Evolutionary conservation across 2,113 vertebrate species (phyloP).

Genomic region (Agelaius phoeniceus): DNA sequence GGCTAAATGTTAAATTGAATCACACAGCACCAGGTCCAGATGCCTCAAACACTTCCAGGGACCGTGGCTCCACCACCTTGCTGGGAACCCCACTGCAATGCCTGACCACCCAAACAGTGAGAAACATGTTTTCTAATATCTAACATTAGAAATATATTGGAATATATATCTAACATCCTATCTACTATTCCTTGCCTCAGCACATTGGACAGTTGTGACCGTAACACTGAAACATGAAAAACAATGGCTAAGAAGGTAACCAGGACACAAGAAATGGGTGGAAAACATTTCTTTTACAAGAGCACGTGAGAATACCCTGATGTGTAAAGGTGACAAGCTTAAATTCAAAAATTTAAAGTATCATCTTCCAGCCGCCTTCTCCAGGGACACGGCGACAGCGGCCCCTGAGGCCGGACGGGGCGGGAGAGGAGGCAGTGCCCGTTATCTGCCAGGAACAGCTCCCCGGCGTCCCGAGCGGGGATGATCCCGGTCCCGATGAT

Average conservation of each 20-base stretch:
- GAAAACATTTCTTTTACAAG: neutral
- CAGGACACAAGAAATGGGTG: fast-evolving
- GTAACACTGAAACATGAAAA: fast-evolving
- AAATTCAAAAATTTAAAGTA: fast-evolving
- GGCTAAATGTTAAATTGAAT: neutral
- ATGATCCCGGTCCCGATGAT: too few species aligned
- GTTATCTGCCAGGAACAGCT: fast-evolving
- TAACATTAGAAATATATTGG: too few species aligned
- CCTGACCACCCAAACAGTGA: neutral
- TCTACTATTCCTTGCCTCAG: neutral
- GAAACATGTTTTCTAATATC: neutral
- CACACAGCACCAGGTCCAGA: neutral
- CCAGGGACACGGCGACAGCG: too few species aligned
- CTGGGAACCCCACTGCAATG: neutral
- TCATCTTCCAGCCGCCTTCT: fast-evolving
- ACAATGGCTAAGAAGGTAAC: neutral
- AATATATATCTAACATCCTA: neutral
- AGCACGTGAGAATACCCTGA: fast-evolving
- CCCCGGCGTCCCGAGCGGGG: fast-evolving
- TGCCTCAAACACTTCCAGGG: neutral
- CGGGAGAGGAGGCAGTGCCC: fast-evolving
- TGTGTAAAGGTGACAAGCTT: fast-evolving
- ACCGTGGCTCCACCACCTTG: neutral
- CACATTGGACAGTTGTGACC: fast-evolving
- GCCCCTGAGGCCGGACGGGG: fast-evolving